A percentile compares a stretch with the other conserved stretches of the same genome.
phyloP scores from a whole-genome alignment of 2,888 invertebrate species.

The Steinernema hermaphroditum region DNA sequence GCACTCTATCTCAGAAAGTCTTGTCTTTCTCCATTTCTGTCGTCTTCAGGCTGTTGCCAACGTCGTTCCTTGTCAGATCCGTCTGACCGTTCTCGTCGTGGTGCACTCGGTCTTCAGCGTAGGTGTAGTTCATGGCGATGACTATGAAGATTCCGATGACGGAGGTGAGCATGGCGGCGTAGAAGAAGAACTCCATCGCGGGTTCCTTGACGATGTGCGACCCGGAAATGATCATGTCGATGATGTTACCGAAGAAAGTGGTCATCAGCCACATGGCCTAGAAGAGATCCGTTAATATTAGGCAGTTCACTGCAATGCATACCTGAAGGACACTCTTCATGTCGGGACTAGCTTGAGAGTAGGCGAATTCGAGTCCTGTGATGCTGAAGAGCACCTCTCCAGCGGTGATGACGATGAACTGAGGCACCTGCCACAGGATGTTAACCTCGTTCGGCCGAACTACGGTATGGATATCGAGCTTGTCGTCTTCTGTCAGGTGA shows the following conservation, averaged over 20 bases:
- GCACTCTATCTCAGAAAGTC: not conserved
- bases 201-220: slow-evolving; percentile 56
- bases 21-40: slow-evolving; percentile 10
- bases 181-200: slow-evolving; percentile 64
- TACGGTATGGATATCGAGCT: slow-evolving; percentile 35
- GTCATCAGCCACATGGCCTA: slow-evolving; percentile 89
- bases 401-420: slow-evolving; percentile 86
- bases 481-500: slow-evolving; percentile 28
- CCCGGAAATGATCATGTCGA: slow-evolving; percentile 79
- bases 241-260: slow-evolving; percentile 87
- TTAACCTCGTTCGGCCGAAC: slow-evolving; percentile 58
- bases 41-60: not conserved
- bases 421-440: slow-evolving; percentile 77
- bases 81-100: slow-evolving; percentile 14
- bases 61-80: not conserved
- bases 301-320: not conserved
- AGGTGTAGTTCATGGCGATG: slow-evolving; percentile 43
- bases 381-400: slow-evolving; percentile 95
- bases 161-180: slow-evolving; percentile 60
- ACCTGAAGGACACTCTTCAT: slow-evolving; percentile 85
- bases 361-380: slow-evolving; percentile 92
- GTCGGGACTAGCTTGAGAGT: slow-evolving; percentile 81
- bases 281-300: not conserved
- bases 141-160: slow-evolving; percentile 54
- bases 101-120: slow-evolving; percentile 27